Percentiles rank a stretch among this genome's conserved stretches.
phyloP scores from a whole-genome alignment of 2,888 invertebrate species.

The Anarsia innoxiella region DNA sequence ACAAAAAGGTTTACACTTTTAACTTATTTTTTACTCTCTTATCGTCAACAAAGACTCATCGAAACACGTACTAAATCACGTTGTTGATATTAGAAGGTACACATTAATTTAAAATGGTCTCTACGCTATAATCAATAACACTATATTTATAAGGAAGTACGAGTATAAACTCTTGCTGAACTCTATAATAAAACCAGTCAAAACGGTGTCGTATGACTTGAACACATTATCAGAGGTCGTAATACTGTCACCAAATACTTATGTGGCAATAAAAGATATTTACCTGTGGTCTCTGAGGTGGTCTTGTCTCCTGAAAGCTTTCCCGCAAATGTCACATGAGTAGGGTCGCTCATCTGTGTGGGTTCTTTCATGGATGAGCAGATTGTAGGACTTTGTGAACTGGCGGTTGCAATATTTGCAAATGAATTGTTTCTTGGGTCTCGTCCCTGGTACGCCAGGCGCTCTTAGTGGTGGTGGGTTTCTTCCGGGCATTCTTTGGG shows the following conservation, averaged over 20 bases:
- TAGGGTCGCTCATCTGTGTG: conserved; percentile 98
- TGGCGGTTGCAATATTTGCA: conserved; percentile 98
- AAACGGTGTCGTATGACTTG: conserved; percentile 6
- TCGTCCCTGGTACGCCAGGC: conserved; percentile 71
- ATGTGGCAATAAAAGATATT: conserved; percentile 26
- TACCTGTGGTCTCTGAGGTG: conserved; percentile 93
- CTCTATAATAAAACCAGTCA: no score
- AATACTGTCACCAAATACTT: conserved; percentile 8
- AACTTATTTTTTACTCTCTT: conserved; percentile 57
- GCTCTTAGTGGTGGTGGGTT: conserved; percentile 74
- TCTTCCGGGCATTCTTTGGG: conserved; percentile 66
- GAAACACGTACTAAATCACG: conserved; percentile 61
- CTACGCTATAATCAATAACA: conserved; percentile 22
- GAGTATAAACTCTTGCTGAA: no score
- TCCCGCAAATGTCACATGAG: conserved; percentile 96
- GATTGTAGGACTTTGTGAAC: conserved; percentile 98
- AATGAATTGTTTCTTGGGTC: conserved; percentile 92
- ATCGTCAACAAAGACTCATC: conserved; percentile 60
- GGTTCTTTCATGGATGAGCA: conserved; percentile 97
- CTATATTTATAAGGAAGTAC: no score
- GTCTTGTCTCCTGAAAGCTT: conserved; percentile 96
- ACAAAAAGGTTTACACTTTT: conserved; percentile 71
- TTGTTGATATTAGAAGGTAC: conserved; percentile 52
- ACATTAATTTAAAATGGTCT: conserved; percentile 49
- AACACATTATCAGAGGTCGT: conserved; percentile 5